Base-by-base conservation (phyloP, 1,140 invertebrate species). In the Bombus balteatus region DNA sequence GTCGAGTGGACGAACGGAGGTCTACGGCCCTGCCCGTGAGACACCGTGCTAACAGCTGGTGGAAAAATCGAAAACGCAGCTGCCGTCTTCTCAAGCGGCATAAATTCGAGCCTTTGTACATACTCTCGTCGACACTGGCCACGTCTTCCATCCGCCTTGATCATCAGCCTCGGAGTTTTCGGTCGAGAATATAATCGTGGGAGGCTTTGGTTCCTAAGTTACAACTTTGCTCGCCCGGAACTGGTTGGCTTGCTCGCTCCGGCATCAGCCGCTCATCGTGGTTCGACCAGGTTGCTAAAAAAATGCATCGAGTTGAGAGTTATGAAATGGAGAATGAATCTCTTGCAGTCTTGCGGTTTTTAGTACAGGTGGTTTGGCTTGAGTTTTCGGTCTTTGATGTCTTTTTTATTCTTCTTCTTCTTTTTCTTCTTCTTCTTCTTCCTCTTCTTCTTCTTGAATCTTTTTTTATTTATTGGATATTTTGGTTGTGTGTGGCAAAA, bases 51-150 rank as follows among this genome's bases (percentile, higher is more conserved):
- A 85, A 89, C 89, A 90, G 89, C 86, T 90, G 89, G 85, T 78
- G 86, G 83, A 90, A 90, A 62, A 90, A 90, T 90, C 83, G 87
- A 90, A 88, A 90, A 90, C 81, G 86, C 88, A 89, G 85, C 89
- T 86, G 89, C 86, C 47, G 72, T 77, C 66, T 75, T n/a, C 62
- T 70, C 68, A 70, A 74, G 28, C 43, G 59, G 84, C 84, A 85
- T 85, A 68, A 81, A 85, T 85, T 85, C 71, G 22, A 57, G 71
- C 71, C 79, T 81, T 81, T 81, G 37, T 81, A 28, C 34, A 18
- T 32, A 22, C 15, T 6, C 28, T 66, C 41, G 34, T 72, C 70
- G 70, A 39, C 39, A 18, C 70, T 41, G 39, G 39, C 70, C 39
- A 28, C 25, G 70, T 41, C 70, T 15, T 41, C 10, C 12, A 22